Evolutionary conservation across 2,888 invertebrate genomes (phyloP), one percentile per base, ranked within the genome.

Genomic region (Arrhopalites spinosus): DNA sequence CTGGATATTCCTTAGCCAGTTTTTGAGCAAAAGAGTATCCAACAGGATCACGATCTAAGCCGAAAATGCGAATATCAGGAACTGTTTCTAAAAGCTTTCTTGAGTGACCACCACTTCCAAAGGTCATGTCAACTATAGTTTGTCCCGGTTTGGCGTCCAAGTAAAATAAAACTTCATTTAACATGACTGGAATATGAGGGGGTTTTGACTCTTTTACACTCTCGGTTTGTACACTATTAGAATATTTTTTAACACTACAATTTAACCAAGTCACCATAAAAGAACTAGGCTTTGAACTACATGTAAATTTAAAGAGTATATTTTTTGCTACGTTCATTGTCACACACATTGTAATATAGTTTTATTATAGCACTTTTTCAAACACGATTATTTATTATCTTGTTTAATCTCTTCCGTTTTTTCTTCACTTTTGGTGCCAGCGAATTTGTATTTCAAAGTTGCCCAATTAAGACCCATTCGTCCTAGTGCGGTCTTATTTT

Each of bases 31-130:
- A 88, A 71, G 90, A 86, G 86, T 90, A 87, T 3, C 96, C 94
- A 17, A 89, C 83, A 0, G 95, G 95, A 86, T 98, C 98, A 85
- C 97, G 89, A 85, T 98, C 98, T 80, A 97, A 86, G 0, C 93
- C 93, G 84, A 92, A 90, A 1, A 97, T 87, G 84, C 88, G 91
- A 23, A 92, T 88, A 81, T 88, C 86, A 50, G 91, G 87, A 15
- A 89, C 88, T 36, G 87, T 84, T 83, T 92, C 88, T 66, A 98
- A 87, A 81, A 98, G 88, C 84, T 88, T 88, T 81, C 87, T 88
- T 13, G 93, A 90, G 84, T 98, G 98, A 0, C 97, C 97, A 8
- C 98, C 98, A 27, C 93, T 93, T 36, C 98, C 97, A 87, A 97
- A 98, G 17, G 98, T 98, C 95, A 96, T 95, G 84, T 98, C 98